These are phyloP conservation scores for Microctonus aethiopoides DNA, from an alignment of 2,888 invertebrate genomes.

Conservation along the genomic window DNA sequence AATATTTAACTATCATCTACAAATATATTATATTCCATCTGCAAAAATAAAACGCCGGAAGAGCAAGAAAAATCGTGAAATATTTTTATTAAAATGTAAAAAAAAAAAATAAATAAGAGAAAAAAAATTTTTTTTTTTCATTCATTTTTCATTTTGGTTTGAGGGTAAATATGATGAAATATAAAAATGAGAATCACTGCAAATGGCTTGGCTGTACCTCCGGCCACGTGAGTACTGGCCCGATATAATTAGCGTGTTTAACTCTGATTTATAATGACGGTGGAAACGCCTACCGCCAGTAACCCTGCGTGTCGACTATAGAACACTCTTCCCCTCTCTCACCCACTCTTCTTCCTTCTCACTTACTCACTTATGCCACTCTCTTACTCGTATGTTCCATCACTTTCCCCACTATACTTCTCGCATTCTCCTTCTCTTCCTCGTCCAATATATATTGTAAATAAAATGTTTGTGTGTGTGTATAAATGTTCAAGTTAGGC, in stretches of 20 bases:
- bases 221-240: constrained; percentile 42
- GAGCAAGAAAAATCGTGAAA: no score
- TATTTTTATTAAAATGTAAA: no score
- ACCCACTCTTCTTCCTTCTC: not conserved
- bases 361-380: not conserved
- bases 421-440: not conserved
- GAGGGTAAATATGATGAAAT: not conserved
- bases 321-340: not conserved
- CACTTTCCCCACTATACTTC: not conserved
- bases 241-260: constrained; percentile 63
- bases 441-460: no score
- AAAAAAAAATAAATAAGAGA: no score
- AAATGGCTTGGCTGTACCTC: constrained; percentile 34
- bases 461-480: no score
- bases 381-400: not conserved
- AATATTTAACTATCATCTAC: no score
- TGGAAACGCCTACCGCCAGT: constrained; percentile 60
- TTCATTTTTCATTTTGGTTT: no score
- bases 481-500: not conserved
- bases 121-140: no score
- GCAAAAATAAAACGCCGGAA: no score
- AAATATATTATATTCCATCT: no score
- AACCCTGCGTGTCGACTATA: constrained; percentile 39
- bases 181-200: not conserved
- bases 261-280: constrained; percentile 63